Evolutionary conservation across 30 jellyfish, hydroid and myxozoan genomes (phyloP), one percentile per base, ranked within the genome.

Genomic region (Clytia hemisphaerica): DNA sequence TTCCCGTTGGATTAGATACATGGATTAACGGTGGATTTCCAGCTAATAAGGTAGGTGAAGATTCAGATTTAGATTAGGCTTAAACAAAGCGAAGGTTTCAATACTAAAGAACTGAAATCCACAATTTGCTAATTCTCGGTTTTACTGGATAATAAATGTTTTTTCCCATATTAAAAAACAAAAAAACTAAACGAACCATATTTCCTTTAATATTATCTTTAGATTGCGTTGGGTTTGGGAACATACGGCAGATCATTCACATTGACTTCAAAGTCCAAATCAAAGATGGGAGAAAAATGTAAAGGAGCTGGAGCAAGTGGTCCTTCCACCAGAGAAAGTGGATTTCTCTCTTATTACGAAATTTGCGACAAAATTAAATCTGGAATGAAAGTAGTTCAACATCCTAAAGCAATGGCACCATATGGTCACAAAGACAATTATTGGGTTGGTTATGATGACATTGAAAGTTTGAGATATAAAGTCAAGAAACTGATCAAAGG

Each of bases 201-300:
- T n/a, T n/a, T n/a, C n/a, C n/a, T n/a, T n/a, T n/a, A n/a, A n/a
- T n/a, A n/a, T n/a, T n/a, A n/a, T n/a, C n/a, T n/a, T n/a, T n/a
- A n/a, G n/a, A n/a, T n/a, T n/a, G 86, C 95, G 57, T 86, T 83
- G 50, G 95, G 95, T 32, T 63, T 83, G 18, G 95, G 85, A n/a
- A 83, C 86, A 9, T 83, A 83, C 58, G 95, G 95, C 2, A 72
- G 95, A 18, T 37, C 84, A 1, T 83, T 83, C 76, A 75, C 92
- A 5, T 73, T 83, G 31, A 66, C 83, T 6, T 45, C 68, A 76
- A 47, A 18, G 21, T 44, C 44, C 29, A 38, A 60, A 48, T 57
- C 48, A 30, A 85, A 82, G 4, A 72, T 83, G 27, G 92, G 92
- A 4, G 89, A 92, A 22, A 77, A 78, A 19, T 33, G 83, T 18